Conservation (phyloP, 1,140 invertebrate genomes). For the Ips typographus region DNA sequence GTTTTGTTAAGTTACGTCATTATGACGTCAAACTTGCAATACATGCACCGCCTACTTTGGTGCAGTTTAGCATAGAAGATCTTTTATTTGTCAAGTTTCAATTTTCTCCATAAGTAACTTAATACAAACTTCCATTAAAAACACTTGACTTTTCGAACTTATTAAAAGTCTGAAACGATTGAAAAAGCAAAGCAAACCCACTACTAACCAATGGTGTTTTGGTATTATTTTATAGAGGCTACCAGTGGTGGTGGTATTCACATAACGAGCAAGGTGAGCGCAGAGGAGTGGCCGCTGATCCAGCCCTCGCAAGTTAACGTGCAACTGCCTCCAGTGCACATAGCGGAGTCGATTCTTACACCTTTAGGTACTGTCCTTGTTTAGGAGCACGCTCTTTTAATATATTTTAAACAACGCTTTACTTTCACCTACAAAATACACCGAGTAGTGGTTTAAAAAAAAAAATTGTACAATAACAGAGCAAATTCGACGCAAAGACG, state of each 20-base stretch:
- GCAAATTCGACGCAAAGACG: slow-evolving; percentile 70
- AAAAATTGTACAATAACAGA: slow-evolving; percentile 54
- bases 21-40: no score
- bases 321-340: slow-evolving; percentile 70
- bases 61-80: no score
- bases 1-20: no score
- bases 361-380: slow-evolving; percentile 64
- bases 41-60: no score
- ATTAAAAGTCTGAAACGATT: no score
- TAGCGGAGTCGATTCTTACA: slow-evolving; percentile 77
- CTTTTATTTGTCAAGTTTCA: no score
- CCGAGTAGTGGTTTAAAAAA: background rate
- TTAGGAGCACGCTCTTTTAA: no score
- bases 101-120: no score
- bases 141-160: no score
- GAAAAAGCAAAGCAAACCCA: background rate
- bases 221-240: slow-evolving; percentile 45
- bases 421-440: no score
- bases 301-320: slow-evolving; percentile 79
- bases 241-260: slow-evolving; percentile 55
- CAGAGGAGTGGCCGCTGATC: slow-evolving; percentile 67
- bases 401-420: no score
- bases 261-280: slow-evolving; percentile 47
- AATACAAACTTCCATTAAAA: no score
- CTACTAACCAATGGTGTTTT: slow-evolving; percentile 25